Percentiles rank a stretch among this genome's conserved stretches.
phyloP scores from a whole-genome alignment of 2,797 vertebrate genomes.

The Lates japonicus region DNA sequence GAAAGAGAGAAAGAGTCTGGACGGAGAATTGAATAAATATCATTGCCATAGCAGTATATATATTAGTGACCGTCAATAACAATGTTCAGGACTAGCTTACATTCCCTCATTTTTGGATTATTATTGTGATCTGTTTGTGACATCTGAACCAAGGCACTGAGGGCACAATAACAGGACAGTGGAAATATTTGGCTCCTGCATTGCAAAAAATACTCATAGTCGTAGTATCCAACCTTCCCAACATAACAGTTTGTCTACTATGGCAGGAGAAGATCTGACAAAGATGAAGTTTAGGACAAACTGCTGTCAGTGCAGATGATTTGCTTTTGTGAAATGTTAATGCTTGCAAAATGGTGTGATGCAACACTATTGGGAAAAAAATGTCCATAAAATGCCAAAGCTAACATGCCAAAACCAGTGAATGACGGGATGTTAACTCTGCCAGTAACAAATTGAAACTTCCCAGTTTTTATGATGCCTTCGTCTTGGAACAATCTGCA shows the following conservation, averaged over 20 bases:
- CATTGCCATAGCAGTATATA: constrained; percentile 28
- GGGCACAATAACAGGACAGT: constrained; percentile 3
- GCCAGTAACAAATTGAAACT: constrained; percentile 25
- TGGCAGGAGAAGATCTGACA: not conserved
- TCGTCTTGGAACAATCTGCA: not conserved
- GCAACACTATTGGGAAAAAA: not conserved
- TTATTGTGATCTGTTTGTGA: constrained; percentile 26
- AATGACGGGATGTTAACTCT: constrained; percentile 16
- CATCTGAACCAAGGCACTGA: constrained; percentile 21
- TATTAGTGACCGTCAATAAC: constrained; percentile 28
- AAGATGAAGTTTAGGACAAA: constrained; percentile 15
- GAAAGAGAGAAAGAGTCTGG: constrained; percentile 23
- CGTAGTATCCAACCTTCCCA: constrained; percentile 6
- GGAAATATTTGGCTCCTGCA: not conserved
- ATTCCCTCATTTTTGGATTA: constrained; percentile 13
- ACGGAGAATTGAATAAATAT: constrained; percentile 50
- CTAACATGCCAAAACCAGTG: constrained; percentile 25
- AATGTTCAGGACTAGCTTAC: too few species aligned
- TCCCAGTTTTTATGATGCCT: not conserved
- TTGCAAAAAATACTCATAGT: not conserved
- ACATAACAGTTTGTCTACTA: constrained; percentile 31
- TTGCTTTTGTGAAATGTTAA: constrained; percentile 40
- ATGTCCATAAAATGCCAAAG: constrained; percentile 51
- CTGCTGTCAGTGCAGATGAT: constrained; percentile 7
- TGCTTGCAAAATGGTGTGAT: constrained; percentile 30